phyloP scores from a whole-genome alignment of 2,113 vertebrate species.

The Cygnus atratus region DNA sequence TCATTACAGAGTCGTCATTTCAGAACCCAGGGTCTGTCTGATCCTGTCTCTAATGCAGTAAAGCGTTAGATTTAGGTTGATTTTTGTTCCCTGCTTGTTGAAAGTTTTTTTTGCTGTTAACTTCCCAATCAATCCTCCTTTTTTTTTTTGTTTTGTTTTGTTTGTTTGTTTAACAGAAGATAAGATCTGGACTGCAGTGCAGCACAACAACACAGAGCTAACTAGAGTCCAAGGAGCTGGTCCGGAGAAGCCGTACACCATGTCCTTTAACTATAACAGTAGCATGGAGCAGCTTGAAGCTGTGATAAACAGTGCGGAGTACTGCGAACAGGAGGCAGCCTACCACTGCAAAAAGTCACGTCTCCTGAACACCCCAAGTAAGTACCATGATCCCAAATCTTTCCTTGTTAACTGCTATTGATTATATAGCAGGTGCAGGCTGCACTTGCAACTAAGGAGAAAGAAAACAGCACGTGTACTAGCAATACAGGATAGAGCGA shows the following conservation, averaged over 20 bases:
- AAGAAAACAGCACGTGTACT: not conserved
- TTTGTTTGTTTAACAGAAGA: conserved; percentile 80
- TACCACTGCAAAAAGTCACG: conserved; percentile 92
- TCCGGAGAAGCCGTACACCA: conserved; percentile 77
- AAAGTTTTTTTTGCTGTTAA: not conserved
- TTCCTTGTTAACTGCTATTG: not conserved
- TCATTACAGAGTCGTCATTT: not conserved
- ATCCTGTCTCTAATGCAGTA: not conserved
- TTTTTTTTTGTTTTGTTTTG: not conserved
- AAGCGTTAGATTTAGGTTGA: not conserved
- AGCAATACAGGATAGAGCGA: not conserved
- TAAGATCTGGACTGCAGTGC: conserved; percentile 89
- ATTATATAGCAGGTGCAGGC: not conserved
- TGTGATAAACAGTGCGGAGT: conserved; percentile 83
- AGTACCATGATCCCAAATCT: not conserved
- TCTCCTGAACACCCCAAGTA: conserved; percentile 91
- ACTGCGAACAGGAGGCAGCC: conserved; percentile 92
- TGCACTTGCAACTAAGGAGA: not conserved
- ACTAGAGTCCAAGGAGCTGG: conserved; percentile 79
- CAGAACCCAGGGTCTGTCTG: not conserved
- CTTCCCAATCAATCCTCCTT: not conserved
- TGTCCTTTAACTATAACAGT: conserved; percentile 86
- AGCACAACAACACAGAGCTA: conserved; percentile 86
- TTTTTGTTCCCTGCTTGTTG: not conserved
- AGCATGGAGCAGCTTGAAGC: conserved; percentile 85